Evolutionary conservation across 2,113 vertebrate genomes (phyloP).

Genomic region (Odontesthes bonariensis): DNA sequence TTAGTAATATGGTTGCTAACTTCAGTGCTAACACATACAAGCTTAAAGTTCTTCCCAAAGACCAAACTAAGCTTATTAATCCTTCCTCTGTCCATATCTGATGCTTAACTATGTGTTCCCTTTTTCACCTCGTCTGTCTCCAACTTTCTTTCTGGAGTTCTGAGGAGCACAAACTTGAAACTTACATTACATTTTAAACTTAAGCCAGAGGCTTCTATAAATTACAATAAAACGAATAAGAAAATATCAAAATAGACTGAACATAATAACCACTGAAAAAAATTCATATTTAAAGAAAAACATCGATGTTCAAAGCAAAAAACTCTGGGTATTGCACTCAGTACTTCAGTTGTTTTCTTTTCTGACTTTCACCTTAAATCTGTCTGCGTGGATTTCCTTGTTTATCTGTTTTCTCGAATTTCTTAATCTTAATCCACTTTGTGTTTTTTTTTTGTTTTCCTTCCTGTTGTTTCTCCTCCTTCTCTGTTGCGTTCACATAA

Average conservation of each 20-base stretch:
- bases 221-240: too few species aligned
- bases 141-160: background rate
- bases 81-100: conserved; percentile 7
- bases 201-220: too few species aligned
- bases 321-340: too few species aligned
- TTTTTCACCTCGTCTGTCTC: conserved; percentile 11
- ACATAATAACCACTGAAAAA: too few species aligned
- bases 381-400: background rate
- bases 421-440: conserved; percentile 7
- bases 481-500: conserved; percentile 28
- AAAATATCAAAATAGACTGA: too few species aligned
- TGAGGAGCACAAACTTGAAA: background rate
- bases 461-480: conserved; percentile 38
- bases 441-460: background rate
- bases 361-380: too few species aligned
- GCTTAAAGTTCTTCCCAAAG: conserved; percentile 2
- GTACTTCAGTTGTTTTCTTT: too few species aligned
- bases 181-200: background rate
- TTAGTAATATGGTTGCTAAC: background rate
- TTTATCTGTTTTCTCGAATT: conserved; percentile 16
- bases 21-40: background rate
- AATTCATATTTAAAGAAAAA: too few species aligned
- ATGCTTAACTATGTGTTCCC: conserved; percentile 25
- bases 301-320: too few species aligned
- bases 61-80: conserved; percentile 32